These are phyloP conservation scores for Oligia fasciuncula DNA, from an alignment of 2,888 invertebrate genomes.

Conservation along the genomic window DNA sequence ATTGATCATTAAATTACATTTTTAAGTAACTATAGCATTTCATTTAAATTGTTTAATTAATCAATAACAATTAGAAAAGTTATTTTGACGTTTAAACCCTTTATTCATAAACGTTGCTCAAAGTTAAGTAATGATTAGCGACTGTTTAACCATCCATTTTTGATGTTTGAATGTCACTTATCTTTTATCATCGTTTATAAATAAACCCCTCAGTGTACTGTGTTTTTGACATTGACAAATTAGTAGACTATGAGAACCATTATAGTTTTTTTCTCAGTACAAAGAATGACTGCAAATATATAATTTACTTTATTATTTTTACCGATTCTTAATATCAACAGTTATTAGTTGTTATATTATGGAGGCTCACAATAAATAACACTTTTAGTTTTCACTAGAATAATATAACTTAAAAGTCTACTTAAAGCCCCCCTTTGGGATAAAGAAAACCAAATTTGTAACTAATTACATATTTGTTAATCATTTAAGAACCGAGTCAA, in stretches of 20 bases:
- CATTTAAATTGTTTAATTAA: neutral
- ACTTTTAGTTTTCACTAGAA: conserved; percentile 1
- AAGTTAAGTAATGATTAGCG: neutral
- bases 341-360: conserved; percentile 1
- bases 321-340: neutral
- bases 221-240: neutral
- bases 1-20: neutral
- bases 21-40: conserved; percentile 14
- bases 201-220: neutral
- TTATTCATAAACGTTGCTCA: neutral
- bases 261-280: neutral
- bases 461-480: conserved; percentile 1
- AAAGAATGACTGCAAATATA: neutral
- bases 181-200: neutral
- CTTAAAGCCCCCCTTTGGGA: conserved; percentile 41
- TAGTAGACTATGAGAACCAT: neutral
- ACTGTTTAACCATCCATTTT: neutral
- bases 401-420: conserved; percentile 38
- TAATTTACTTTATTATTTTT: conserved; percentile 3
- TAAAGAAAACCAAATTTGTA: neutral
- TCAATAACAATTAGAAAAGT: neutral
- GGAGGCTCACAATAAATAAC: conserved; percentile 5
- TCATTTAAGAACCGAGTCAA: conserved; percentile 3
- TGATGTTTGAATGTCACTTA: neutral
- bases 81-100: conserved; percentile 5